Percentiles rank a stretch among this genome's conserved stretches.
Evolutionary conservation across 1,140 invertebrate species (phyloP).

Genomic region (Megathymus violae): DNA sequence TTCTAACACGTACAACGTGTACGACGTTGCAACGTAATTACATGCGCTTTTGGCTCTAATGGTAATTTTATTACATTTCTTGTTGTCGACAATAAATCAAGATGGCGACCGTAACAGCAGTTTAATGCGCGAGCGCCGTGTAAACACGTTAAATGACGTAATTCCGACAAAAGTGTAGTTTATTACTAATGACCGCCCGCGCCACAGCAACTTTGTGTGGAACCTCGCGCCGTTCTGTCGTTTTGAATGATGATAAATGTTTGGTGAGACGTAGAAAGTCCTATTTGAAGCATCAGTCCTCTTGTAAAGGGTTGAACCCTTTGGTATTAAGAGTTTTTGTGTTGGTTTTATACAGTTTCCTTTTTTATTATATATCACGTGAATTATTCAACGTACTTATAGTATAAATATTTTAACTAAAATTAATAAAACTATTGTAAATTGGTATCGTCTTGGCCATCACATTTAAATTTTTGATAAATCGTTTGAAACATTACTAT

Average conservation of each 20-base stretch:
- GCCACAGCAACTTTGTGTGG: constrained; percentile 31
- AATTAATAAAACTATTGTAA: too few relatives aligned
- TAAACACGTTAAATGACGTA: constrained; percentile 54
- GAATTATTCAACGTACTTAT: too few relatives aligned
- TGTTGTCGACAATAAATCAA: constrained; percentile 41
- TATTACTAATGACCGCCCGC: constrained; percentile 47
- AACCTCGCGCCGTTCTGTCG: neutral
- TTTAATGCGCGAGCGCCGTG: constrained; percentile 47
- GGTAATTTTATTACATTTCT: constrained; percentile 38
- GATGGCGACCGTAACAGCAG: constrained; percentile 36
- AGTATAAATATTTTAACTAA: too few relatives aligned
- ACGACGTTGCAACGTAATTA: constrained; percentile 18
- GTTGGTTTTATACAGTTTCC: neutral
- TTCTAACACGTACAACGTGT: too few relatives aligned
- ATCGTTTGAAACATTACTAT: too few relatives aligned
- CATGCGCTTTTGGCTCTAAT: constrained; percentile 33
- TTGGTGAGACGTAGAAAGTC: constrained; percentile 11
- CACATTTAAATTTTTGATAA: too few relatives aligned
- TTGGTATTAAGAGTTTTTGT: neutral
- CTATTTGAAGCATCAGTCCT: constrained; percentile 10
- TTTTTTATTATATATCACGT: too few relatives aligned
- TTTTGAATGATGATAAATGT: constrained; percentile 15
- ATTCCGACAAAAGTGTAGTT: constrained; percentile 49
- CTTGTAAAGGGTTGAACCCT: neutral
- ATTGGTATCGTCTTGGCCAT: too few relatives aligned